Percentiles rank a stretch among this genome's conserved stretches.
These are phyloP conservation scores for Drosophila gaucha DNA, from an alignment of 2,888 invertebrate species.

Conservation along the genomic window DNA sequence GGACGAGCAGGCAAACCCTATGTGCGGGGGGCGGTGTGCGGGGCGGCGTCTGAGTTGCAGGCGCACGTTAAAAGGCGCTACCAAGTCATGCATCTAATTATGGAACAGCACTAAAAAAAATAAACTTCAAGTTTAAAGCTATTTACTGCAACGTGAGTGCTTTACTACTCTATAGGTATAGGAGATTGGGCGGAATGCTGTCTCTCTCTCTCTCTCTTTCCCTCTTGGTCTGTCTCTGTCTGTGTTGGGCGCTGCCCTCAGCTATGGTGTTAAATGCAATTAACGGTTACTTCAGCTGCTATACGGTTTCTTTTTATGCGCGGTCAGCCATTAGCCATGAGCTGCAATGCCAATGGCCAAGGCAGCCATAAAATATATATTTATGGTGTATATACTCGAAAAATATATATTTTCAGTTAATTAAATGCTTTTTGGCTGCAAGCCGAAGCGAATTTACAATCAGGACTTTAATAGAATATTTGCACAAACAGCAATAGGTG, in stretches of 20 bases:
- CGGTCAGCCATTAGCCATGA: slow-evolving; percentile 49
- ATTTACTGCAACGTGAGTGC: slow-evolving; percentile 46
- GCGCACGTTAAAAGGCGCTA: slow-evolving; percentile 53
- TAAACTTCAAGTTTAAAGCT: slow-evolving; percentile 55
- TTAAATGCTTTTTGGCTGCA: slow-evolving; percentile 1
- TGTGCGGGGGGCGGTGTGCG: background rate
- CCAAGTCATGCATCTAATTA: slow-evolving; percentile 77
- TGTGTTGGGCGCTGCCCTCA: slow-evolving; percentile 4
- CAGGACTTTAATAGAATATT: background rate
- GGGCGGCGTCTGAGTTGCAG: slow-evolving; percentile 16
- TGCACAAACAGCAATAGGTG: background rate
- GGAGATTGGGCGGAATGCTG: slow-evolving; percentile 2
- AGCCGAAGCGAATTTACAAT: slow-evolving; percentile 8
- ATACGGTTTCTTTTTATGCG: slow-evolving; percentile 31
- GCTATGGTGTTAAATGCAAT: slow-evolving; percentile 59
- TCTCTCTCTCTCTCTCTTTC: background rate
- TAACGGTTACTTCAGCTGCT: slow-evolving; percentile 62
- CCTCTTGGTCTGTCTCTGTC: background rate
- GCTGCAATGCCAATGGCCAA: slow-evolving; percentile 56
- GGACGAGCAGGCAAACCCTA: background rate
- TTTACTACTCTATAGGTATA: slow-evolving; percentile 16
- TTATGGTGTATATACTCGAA: background rate
- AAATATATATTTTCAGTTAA: slow-evolving; percentile 4
- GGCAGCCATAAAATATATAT: slow-evolving; percentile 33
- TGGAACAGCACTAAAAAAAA: slow-evolving; percentile 55